phyloP scores from a whole-genome alignment of 1,140 invertebrate genomes.

The Temnothorax longispinosus region DNA sequence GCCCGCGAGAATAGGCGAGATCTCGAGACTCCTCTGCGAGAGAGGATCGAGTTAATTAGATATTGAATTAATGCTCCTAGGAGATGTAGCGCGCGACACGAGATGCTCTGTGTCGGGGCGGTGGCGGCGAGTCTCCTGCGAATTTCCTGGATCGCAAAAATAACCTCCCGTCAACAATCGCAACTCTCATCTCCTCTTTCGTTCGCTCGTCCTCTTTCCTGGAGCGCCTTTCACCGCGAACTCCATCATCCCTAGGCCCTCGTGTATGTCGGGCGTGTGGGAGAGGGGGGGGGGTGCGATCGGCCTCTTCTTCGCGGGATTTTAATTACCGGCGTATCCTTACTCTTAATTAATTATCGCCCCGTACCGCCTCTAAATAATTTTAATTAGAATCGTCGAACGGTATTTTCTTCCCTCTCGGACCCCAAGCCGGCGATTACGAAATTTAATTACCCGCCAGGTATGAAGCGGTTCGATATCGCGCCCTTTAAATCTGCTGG shows the following conservation, averaged over 20 bases:
- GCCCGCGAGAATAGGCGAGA: conserved; percentile 61
- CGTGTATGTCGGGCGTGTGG: not conserved
- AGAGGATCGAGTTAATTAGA: conserved; percentile 72
- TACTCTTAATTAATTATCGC: conserved; percentile 76
- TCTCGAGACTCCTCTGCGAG: conserved; percentile 46
- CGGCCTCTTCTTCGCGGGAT: conserved; percentile 73
- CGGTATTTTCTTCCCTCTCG: not conserved
- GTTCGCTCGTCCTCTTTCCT: conserved; percentile 29
- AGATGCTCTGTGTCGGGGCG: conserved; percentile 1
- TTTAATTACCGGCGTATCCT: conserved; percentile 76
- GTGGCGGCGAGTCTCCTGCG: conserved; percentile 13
- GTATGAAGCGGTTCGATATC: conserved; percentile 62
- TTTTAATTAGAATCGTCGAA: conserved; percentile 82
- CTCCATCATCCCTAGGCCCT: conserved; percentile 44
- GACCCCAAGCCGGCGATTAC: conserved; percentile 61
- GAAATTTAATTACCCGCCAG: conserved; percentile 71
- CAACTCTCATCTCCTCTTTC: conserved; percentile 1
- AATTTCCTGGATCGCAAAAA: conserved; percentile 69
- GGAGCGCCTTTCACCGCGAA: conserved; percentile 26
- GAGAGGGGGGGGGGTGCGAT: conserved; percentile 17
- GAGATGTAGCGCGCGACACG: conserved; percentile 45
- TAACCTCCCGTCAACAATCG: conserved; percentile 28
- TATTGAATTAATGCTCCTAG: conserved; percentile 76
- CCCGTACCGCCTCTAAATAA: conserved; percentile 76
- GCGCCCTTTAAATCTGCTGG: conserved; percentile 21